Evolutionary conservation across 2,113 vertebrate genomes (phyloP).

Genomic region (Saimiri boliviensis): DNA sequence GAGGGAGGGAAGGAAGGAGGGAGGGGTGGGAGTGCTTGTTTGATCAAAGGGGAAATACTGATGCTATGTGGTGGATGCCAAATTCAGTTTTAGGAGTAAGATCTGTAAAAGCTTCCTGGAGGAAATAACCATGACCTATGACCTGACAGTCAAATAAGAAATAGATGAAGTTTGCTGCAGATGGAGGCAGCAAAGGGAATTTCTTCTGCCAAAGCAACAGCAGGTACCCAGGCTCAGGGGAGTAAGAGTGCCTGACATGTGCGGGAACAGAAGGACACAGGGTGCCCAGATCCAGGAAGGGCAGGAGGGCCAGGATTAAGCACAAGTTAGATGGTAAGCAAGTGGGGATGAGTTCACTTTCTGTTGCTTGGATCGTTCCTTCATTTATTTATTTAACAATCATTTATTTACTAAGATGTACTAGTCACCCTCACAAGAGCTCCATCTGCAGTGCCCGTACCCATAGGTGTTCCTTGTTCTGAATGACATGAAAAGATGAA

Average conservation of each 20-base stretch:
- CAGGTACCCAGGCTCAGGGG: background rate
- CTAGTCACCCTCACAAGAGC: background rate
- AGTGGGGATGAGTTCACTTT: accelerated
- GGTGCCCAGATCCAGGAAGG: accelerated
- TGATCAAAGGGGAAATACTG: background rate
- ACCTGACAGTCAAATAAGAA: background rate
- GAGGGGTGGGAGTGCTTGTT: too few species aligned
- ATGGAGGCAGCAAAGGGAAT: too few species aligned
- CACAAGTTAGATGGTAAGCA: accelerated
- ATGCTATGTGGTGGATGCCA: background rate
- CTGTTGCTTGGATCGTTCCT: background rate
- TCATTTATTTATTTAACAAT: background rate
- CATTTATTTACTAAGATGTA: accelerated
- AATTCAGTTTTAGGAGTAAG: background rate
- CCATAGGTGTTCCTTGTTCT: background rate
- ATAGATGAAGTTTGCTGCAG: background rate
- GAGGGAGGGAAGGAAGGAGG: accelerated
- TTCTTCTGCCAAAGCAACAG: too few species aligned
- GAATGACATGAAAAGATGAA: background rate
- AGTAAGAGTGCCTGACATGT: accelerated
- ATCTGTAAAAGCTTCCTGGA: background rate
- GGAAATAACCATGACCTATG: background rate
- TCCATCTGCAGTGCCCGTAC: accelerated
- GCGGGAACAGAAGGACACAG: background rate
- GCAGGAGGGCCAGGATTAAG: background rate